Conservation (phyloP, 2,113 vertebrate species). For the Callionymus lyra region DNA sequence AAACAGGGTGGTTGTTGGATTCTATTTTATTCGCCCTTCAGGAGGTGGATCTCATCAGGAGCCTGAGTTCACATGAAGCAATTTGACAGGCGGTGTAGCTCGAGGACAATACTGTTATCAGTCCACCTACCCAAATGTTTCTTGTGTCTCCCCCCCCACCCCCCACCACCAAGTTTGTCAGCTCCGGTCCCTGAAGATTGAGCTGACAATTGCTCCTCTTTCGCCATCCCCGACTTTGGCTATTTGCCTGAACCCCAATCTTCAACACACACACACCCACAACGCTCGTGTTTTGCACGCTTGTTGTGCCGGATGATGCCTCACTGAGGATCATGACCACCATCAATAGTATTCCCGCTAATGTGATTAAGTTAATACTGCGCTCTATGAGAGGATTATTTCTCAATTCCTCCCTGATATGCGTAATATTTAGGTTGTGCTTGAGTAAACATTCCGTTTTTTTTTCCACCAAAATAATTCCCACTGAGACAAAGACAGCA, state of each 20-base stretch:
- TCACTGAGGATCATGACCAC: constrained; percentile 60
- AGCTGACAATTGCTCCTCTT: constrained; percentile 51
- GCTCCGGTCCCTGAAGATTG: constrained; percentile 51
- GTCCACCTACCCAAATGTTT: constrained; percentile 14
- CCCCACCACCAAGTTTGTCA: constrained; percentile 47
- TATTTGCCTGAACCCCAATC: constrained; percentile 2
- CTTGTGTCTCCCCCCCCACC: constrained; percentile 21
- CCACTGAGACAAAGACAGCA: constrained; percentile 62
- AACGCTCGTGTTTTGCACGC: constrained; percentile 24
- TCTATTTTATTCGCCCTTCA: constrained; percentile 68
- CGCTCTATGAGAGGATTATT: constrained; percentile 63
- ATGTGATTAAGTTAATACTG: constrained; percentile 67
- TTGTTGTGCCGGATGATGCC: neutral
- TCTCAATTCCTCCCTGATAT: constrained; percentile 65
- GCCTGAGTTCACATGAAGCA: constrained; percentile 62
- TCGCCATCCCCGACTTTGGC: constrained; percentile 19
- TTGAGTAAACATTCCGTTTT: constrained; percentile 58
- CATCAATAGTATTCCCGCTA: constrained; percentile 63
- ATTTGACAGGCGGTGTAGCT: constrained; percentile 52
- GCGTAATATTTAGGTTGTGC: constrained; percentile 66
- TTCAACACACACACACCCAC: constrained; percentile 1
- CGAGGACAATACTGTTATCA: constrained; percentile 62
- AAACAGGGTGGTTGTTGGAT: constrained; percentile 79
- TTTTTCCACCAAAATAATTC: constrained; percentile 61
- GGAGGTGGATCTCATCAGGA: constrained; percentile 71